These are phyloP conservation scores for Augochlora pura DNA, from an alignment of 1,140 invertebrate genomes.

Conservation along the genomic window DNA sequence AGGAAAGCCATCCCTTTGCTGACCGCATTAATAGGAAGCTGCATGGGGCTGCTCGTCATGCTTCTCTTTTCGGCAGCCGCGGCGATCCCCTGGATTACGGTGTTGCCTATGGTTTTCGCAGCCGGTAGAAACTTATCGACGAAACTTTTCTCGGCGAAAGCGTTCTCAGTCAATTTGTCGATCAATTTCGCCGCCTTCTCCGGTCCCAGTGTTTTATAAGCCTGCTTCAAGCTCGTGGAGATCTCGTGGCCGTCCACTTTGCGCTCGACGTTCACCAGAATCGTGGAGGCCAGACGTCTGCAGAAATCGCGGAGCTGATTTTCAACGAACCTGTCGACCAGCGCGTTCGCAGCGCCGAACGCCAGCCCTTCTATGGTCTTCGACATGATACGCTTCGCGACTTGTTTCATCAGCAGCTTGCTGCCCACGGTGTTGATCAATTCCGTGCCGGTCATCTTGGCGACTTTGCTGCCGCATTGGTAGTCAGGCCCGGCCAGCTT, in stretches of 20 bases:
- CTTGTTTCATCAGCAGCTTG: neutral
- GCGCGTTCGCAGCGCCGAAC: neutral
- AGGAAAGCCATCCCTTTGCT: neutral
- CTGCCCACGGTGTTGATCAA: neutral
- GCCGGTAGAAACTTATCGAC: neutral
- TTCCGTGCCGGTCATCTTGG: neutral
- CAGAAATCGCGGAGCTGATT: neutral
- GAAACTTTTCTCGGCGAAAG: neutral
- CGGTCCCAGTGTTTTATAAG: neutral
- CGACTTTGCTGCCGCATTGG: neutral
- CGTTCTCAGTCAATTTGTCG: neutral
- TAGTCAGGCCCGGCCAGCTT: constrained; percentile 7
- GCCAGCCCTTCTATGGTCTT: constrained; percentile 3
- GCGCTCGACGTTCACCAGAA: neutral
- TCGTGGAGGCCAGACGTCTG: neutral
- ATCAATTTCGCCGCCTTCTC: neutral
- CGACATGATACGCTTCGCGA: neutral
- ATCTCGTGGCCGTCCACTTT: neutral
- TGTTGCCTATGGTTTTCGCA: neutral
- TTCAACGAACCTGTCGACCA: neutral
- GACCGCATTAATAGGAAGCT: neutral
- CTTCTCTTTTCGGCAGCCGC: constrained; percentile 1
- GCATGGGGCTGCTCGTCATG: neutral
- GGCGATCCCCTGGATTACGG: neutral
- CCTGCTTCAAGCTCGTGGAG: neutral